Evolutionary conservation across 2,797 vertebrate species (phyloP).

Genomic region (Cuculus canorus): DNA sequence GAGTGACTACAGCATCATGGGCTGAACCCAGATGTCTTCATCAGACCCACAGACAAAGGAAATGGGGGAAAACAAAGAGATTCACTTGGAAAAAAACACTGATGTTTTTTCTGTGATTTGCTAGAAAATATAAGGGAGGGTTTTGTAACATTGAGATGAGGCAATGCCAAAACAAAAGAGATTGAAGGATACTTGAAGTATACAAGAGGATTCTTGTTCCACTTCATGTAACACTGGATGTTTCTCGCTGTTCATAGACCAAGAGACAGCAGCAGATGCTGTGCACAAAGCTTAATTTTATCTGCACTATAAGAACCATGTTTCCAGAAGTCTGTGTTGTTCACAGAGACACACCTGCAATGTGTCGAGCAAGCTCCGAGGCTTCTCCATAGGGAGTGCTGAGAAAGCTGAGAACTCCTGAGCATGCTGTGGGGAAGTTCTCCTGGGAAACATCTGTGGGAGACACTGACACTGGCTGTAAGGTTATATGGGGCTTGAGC

Average conservation of each 20-base stretch:
- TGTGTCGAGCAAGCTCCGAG: accelerated
- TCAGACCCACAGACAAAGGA: not conserved
- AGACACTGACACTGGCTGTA: slow-evolving; percentile 4
- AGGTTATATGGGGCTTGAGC: not conserved
- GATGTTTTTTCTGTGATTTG: not conserved
- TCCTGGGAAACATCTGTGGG: slow-evolving; percentile 28
- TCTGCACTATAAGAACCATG: accelerated
- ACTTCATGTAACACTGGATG: not conserved
- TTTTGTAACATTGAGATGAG: not conserved
- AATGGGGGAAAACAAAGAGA: not conserved
- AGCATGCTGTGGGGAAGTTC: not conserved
- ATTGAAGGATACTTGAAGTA: not conserved
- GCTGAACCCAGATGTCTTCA: not conserved
- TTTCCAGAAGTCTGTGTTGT: not conserved
- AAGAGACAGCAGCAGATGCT: not conserved
- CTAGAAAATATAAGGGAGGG: not conserved
- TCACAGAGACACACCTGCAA: not conserved
- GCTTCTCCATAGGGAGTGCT: not conserved
- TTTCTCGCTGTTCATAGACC: not conserved
- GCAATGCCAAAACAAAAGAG: not conserved
- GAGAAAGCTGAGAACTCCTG: not conserved
- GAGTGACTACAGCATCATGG: accelerated
- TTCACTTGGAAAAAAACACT: not conserved
- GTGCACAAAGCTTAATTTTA: not conserved
- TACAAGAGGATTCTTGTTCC: not conserved